Base-by-base conservation (phyloP, 2,113 vertebrate species). In the Leptobrachium ailaonicum region DNA sequence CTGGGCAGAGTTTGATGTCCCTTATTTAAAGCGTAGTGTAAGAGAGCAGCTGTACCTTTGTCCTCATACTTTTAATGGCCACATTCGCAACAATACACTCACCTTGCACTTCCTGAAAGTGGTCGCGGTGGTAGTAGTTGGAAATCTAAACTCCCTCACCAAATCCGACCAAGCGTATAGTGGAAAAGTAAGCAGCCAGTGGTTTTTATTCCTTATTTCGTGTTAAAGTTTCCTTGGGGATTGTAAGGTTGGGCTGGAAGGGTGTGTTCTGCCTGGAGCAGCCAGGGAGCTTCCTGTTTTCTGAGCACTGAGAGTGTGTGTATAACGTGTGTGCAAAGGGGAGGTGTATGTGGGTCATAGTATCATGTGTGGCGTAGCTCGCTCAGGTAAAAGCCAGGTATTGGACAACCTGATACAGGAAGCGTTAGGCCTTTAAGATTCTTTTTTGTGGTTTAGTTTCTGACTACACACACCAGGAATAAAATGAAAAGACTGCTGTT, bases 221-320 rank as follows among this genome's bases (percentile, higher is more conserved):
- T 69, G 7, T 50, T 32, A 60, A 74, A 74, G 71, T 47, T 81
- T 81, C 64, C 79, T 81, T 81, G 74, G 64, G 78, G 71, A 80
- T 10, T 81, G 60, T 80, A 81, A 81, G 79, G 72, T 81, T 81
- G 64, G 62, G 20, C 79, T 75, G 79, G 53, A 69, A 75, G 79
- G 79, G 79, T 81, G 79, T 81, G 79, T 81, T 53, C 79, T 45
- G 71, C 66, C 71, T 81, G 66, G 2, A 53, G 79, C 72, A 69
- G 71, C 71, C 71, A 75, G 79, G 72, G 79, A 81, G 72, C 71
- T 80, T 80, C 77, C 77, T 80, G 77, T 80, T 80, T 80, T 60
- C 77, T 56, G 77, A 67, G 45, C 66, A 41, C 8, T 75, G 58
- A 68, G 66, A 47, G 53, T 62, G 47, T 50, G 69, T 72, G 70